phyloP scores from a whole-genome alignment of 1,140 invertebrate species.

The Andricus grossulariae region DNA sequence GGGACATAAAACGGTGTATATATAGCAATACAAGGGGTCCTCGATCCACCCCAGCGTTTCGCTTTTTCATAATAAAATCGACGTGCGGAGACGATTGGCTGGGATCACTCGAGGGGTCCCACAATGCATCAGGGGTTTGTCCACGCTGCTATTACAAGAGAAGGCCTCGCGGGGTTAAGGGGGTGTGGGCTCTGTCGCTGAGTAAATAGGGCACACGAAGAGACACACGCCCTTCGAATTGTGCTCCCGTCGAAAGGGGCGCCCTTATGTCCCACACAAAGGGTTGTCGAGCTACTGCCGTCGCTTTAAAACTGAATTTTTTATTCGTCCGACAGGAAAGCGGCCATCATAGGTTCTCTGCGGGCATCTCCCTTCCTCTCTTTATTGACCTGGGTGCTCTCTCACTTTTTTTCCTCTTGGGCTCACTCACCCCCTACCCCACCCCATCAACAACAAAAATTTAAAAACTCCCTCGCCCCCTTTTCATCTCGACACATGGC shows the following conservation, averaged over 20 bases:
- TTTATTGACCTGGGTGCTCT: constrained; percentile 46
- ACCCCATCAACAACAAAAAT: background rate
- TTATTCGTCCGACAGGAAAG: constrained; percentile 65
- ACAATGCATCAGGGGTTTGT: constrained; percentile 63
- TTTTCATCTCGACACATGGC: constrained; percentile 50
- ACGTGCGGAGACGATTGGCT: constrained; percentile 61
- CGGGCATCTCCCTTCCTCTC: constrained; percentile 39
- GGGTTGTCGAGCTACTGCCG: constrained; percentile 57
- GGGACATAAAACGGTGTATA: constrained; percentile 48
- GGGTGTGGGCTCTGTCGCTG: constrained; percentile 59
- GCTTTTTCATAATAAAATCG: constrained; percentile 64
- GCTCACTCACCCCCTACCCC: constrained; percentile 34
- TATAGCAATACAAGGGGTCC: constrained; percentile 48
- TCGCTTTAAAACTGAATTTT: constrained; percentile 64
- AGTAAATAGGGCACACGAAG: constrained; percentile 71
- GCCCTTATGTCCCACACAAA: constrained; percentile 64
- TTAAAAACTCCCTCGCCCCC: constrained; percentile 24
- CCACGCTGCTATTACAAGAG: constrained; percentile 53
- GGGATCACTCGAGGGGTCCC: constrained; percentile 55
- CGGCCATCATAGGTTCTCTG: constrained; percentile 63
- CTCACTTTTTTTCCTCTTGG: constrained; percentile 49
- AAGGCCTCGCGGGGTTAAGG: constrained; percentile 36
- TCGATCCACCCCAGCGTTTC: constrained; percentile 56
- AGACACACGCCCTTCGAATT: constrained; percentile 71
- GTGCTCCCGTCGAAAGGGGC: constrained; percentile 64